These are phyloP conservation scores for Ptychochromis oligacanthus DNA, from an alignment of 2,113 vertebrate species.

Conservation along the genomic window DNA sequence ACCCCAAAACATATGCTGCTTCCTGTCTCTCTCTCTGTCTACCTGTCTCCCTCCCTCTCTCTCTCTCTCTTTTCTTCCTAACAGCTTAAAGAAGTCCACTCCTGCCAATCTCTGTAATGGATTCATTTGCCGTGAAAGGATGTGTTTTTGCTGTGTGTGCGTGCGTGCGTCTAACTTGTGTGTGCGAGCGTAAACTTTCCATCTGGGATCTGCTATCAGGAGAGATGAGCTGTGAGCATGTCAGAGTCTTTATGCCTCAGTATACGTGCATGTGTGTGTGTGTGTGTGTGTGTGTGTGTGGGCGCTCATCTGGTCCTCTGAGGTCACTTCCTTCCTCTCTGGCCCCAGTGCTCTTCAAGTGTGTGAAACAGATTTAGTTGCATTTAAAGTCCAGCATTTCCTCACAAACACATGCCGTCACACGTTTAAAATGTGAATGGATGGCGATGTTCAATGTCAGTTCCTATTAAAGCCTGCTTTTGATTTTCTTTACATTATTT, in stretches of 20 bases:
- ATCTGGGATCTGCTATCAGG: constrained; percentile 71
- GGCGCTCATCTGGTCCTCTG: constrained; percentile 64
- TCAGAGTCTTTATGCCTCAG: constrained; percentile 20
- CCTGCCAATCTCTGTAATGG: constrained; percentile 62
- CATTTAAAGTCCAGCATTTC: constrained; percentile 9
- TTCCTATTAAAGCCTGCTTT: not conserved
- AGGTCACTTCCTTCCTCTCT: constrained; percentile 70
- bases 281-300: not conserved
- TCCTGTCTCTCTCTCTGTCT: constrained; percentile 27
- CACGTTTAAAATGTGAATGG: not conserved
- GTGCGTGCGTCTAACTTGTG: constrained; percentile 34
- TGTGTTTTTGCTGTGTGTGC: constrained; percentile 27
- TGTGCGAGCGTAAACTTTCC: constrained; percentile 69
- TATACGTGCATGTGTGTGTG: not conserved
- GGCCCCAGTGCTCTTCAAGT: constrained; percentile 51
- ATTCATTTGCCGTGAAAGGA: constrained; percentile 62
- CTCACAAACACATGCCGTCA: not conserved
- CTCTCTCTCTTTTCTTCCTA: constrained; percentile 1
- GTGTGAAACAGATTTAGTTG: constrained; percentile 67
- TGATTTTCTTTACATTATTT: not conserved
- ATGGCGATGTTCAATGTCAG: not conserved
- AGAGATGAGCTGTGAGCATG: constrained; percentile 67
- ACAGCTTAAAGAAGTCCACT: constrained; percentile 49
- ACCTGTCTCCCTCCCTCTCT: not conserved
- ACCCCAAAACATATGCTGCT: constrained; percentile 69